A percentile compares a stretch with the other conserved stretches of the same genome.
phyloP scores from a whole-genome alignment of 2,797 vertebrate genomes.

The Hypotaenidia philippensis region DNA sequence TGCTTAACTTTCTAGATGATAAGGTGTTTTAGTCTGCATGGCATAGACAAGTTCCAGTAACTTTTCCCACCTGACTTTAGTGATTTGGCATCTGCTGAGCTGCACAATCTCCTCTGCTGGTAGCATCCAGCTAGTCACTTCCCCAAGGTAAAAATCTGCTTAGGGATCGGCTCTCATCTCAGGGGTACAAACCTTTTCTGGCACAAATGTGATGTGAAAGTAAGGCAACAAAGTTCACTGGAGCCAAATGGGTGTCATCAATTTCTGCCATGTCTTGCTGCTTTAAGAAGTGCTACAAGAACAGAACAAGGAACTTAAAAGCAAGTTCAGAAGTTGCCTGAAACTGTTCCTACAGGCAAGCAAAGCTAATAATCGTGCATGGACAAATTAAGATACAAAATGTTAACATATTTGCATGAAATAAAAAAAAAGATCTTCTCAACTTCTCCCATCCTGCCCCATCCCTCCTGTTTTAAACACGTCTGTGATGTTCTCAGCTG shows the following conservation, averaged over 20 bases:
- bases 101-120: neutral
- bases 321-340: neutral
- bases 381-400: neutral
- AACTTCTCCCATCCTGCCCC: neutral
- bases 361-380: neutral
- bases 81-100: conserved; percentile 11
- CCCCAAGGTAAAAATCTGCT: conserved; percentile 34
- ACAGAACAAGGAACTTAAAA: neutral
- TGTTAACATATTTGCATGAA: neutral
- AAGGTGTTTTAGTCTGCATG: neutral
- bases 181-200: neutral
- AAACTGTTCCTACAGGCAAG: neutral
- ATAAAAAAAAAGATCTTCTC: neutral
- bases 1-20: neutral
- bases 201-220: conserved; percentile 2
- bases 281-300: neutral
- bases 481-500: neutral
- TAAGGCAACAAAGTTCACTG: neutral
- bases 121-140: neutral
- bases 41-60: neutral
- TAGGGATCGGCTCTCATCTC: neutral
- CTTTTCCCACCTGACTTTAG: neutral
- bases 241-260: conserved; percentile 10
- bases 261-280: conserved; percentile 12
- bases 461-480: neutral